Conservation (phyloP, 2,797 vertebrate genomes). For the Pitangus sulphuratus region DNA sequence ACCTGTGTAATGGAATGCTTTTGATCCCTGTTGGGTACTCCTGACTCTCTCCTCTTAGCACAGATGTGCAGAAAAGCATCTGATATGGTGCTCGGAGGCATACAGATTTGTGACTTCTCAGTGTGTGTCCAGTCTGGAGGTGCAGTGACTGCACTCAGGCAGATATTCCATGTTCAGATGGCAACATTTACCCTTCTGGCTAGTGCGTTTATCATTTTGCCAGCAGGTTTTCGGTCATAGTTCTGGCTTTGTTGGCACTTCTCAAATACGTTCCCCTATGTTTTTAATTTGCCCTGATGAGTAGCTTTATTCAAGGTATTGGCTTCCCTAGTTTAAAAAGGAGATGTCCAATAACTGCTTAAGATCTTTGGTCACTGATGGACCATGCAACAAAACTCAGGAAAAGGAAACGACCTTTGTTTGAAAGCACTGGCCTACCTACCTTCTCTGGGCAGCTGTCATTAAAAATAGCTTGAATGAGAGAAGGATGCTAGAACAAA, state of each 20-base stretch:
- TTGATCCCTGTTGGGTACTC: neutral
- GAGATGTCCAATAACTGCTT: neutral
- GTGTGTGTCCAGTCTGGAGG: neutral
- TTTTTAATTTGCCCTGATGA: neutral
- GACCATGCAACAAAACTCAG: neutral
- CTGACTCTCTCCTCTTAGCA: neutral
- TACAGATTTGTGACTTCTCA: neutral
- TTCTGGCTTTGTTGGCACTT: neutral
- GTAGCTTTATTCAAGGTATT: neutral
- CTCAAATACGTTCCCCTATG: accelerated
- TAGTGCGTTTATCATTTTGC: neutral
- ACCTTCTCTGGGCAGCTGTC: neutral
- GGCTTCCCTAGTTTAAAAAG: neutral
- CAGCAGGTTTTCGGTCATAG: neutral
- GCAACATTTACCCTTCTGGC: neutral
- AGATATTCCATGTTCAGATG: neutral
- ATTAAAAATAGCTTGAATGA: neutral
- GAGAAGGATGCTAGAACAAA: neutral
- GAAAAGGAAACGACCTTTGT: neutral
- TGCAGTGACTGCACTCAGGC: neutral
- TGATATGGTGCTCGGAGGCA: neutral
- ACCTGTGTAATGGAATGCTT: neutral
- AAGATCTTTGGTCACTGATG: neutral
- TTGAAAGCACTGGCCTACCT: neutral
- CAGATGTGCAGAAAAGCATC: neutral